phyloP scores from a whole-genome alignment of 2,888 invertebrate genomes.

The Peribatodes rhomboidaria region DNA sequence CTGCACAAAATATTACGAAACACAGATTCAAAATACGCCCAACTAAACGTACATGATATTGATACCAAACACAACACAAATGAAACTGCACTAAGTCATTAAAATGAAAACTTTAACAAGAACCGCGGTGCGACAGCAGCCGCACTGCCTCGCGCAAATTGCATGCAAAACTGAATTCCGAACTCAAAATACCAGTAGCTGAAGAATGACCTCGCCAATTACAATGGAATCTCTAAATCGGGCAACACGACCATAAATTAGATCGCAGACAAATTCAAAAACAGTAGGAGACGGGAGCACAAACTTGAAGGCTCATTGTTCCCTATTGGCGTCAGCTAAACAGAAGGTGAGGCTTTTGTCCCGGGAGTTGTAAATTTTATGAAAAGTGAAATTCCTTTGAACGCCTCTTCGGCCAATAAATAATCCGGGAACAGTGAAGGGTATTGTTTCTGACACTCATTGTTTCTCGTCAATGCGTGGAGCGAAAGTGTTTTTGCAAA shows the following conservation, averaged over 20 bases:
- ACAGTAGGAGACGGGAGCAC: constrained; percentile 85
- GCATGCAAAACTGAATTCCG: constrained; percentile 69
- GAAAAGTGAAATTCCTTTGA: constrained; percentile 87
- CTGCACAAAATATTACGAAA: too few species aligned
- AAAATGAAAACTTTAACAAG: constrained; percentile 36
- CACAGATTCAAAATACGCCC: neutral
- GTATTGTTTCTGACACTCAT: constrained; percentile 84
- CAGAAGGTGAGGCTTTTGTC: constrained; percentile 85
- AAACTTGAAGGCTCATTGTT: constrained; percentile 81
- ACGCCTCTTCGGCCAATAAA: constrained; percentile 82
- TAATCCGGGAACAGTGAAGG: constrained; percentile 80
- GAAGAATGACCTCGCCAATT: constrained; percentile 75
- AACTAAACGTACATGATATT: constrained; percentile 2
- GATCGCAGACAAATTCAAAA: constrained; percentile 83
- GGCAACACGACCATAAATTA: constrained; percentile 78
- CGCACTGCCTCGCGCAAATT: constrained; percentile 60
- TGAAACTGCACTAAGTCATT: constrained; percentile 31
- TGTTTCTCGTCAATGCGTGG: constrained; percentile 81
- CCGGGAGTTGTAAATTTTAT: constrained; percentile 84
- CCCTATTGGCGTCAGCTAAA: constrained; percentile 82
- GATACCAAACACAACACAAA: constrained; percentile 17
- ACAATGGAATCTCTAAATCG: constrained; percentile 83
- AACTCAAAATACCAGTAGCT: constrained; percentile 60
- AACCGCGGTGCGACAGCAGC: constrained; percentile 45
- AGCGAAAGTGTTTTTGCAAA: constrained; percentile 78